Conservation (phyloP, 2,797 vertebrate genomes). For the Leuciscus waleckii region DNA sequence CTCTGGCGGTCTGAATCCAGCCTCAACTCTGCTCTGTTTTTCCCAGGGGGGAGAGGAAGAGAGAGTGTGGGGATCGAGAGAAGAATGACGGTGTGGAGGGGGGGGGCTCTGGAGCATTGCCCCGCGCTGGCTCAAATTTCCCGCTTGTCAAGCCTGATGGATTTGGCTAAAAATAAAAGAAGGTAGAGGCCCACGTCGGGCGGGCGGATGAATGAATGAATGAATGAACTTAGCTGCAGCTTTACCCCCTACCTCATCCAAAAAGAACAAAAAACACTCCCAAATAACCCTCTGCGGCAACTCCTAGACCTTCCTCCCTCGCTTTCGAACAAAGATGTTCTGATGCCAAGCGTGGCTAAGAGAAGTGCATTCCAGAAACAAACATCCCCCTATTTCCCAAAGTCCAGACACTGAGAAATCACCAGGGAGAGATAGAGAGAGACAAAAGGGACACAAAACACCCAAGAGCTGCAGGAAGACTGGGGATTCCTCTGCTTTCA, state of each 20-base stretch:
- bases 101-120: slow-evolving; percentile 84
- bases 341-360: slow-evolving; percentile 61
- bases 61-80: slow-evolving; percentile 59
- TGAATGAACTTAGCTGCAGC: slow-evolving; percentile 52
- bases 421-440: slow-evolving; percentile 29
- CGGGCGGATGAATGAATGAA: slow-evolving; percentile 86
- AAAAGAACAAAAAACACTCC: slow-evolving; percentile 22
- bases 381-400: slow-evolving; percentile 61
- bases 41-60: slow-evolving; percentile 78
- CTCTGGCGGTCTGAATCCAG: slow-evolving; percentile 84
- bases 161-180: slow-evolving; percentile 98
- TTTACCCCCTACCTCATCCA: slow-evolving; percentile 33
- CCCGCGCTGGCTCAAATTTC: slow-evolving; percentile 89
- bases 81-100: slow-evolving; percentile 85
- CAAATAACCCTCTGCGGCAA: background rate
- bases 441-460: slow-evolving; percentile 57
- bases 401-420: slow-evolving; percentile 29
- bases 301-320: slow-evolving; percentile 12
- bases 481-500: slow-evolving; percentile 68
- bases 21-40: slow-evolving; percentile 79
- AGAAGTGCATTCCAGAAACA: slow-evolving; percentile 64
- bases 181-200: slow-evolving; percentile 82
- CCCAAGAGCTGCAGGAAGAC: slow-evolving; percentile 65
- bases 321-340: slow-evolving; percentile 74
- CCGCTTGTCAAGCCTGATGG: slow-evolving; percentile 91